A percentile compares a stretch with the other conserved stretches of the same genome.
These are phyloP conservation scores for Marcusenius ussheri DNA, from an alignment of 2,113 vertebrate species.

Conservation along the genomic window DNA sequence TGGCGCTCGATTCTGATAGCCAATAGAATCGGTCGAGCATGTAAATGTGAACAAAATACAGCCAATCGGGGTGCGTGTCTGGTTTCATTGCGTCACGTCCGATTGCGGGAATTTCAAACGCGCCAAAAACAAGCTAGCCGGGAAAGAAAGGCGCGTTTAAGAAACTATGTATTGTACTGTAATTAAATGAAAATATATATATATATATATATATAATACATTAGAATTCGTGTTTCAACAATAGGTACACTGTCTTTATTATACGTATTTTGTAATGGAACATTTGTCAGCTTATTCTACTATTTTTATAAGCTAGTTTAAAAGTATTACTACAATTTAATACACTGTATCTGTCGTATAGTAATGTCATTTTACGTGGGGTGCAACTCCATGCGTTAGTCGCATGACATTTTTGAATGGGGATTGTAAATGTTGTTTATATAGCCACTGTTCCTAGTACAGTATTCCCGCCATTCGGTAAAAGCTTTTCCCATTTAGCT, in stretches of 20 bases:
- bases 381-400: neutral
- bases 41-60: conserved; percentile 24
- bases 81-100: neutral
- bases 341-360: neutral
- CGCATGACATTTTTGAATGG: neutral
- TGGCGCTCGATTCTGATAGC: conserved; percentile 47
- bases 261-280: neutral
- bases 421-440: neutral
- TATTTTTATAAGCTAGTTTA: neutral
- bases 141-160: conserved; percentile 26
- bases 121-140: neutral
- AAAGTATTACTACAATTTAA: neutral
- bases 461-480: neutral
- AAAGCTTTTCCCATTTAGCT: neutral
- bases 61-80: conserved; percentile 43
- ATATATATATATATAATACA: neutral
- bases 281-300: neutral
- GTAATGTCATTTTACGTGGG: neutral
- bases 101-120: conserved; percentile 41
- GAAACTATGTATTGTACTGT: conserved; percentile 16
- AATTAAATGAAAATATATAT: too few species aligned
- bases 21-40: conserved; percentile 37
- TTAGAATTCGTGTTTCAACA: neutral
- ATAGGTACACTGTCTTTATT: neutral
- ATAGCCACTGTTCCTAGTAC: neutral